These are phyloP conservation scores for Nomada flava DNA, from an alignment of 2,888 invertebrate species.

Conservation along the genomic window DNA sequence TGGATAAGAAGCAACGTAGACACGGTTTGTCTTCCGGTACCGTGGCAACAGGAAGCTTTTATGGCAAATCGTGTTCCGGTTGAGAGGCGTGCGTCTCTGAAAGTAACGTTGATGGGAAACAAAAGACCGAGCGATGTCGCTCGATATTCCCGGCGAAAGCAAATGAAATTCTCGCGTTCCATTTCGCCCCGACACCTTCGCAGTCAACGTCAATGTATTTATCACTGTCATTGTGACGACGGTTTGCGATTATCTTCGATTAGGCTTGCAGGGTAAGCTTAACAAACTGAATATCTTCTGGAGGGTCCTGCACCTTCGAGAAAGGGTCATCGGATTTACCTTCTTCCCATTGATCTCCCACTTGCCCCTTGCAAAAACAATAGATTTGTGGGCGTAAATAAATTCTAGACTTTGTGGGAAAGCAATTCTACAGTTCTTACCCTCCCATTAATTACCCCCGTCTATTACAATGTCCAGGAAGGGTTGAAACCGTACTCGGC, in stretches of 20 bases:
- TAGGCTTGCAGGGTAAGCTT: no score
- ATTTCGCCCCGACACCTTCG: neutral
- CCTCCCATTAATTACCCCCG: no score
- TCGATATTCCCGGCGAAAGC: constrained; percentile 9
- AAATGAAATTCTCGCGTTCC: constrained; percentile 11
- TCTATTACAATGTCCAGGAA: neutral
- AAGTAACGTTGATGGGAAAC: neutral
- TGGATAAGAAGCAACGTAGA: neutral
- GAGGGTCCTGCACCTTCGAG: neutral
- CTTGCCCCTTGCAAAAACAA: no score
- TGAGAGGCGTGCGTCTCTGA: neutral
- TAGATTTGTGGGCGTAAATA: no score
- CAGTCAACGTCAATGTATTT: constrained; percentile 20
- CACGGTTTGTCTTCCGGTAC: constrained; percentile 7
- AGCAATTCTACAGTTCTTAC: no score
- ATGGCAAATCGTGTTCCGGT: constrained; percentile 23
- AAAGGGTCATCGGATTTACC: no score
- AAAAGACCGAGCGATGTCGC: constrained; percentile 13
- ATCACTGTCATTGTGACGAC: neutral
- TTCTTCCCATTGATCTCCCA: no score
- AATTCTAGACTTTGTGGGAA: no score
- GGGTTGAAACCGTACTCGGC: neutral
- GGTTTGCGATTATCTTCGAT: neutral
- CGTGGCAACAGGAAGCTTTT: constrained; percentile 22
- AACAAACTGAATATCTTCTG: no score